Evolutionary conservation across 1,140 invertebrate species (phyloP), one percentile per base, ranked within the genome.

Genomic region (Zaprionus ornatus): DNA sequence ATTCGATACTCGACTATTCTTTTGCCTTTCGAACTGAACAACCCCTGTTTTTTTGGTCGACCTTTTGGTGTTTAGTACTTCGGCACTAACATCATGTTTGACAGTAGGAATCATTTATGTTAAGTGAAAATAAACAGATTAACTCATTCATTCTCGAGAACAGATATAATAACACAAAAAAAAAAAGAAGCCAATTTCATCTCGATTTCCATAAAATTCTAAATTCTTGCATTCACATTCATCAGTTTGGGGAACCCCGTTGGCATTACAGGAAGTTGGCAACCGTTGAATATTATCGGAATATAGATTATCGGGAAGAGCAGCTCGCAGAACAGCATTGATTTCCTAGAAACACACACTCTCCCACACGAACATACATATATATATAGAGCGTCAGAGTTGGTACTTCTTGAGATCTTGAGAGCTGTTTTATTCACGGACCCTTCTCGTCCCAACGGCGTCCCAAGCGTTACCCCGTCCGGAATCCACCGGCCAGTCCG

Each of bases 101-200:
- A 19, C 45, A 50, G 17, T 23, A 5, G 10, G 1, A 10, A 21
- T 50, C 2, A 50, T 23, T 50, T 50, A 19, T 10, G 29, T 32
- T 32, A 50, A 17, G n/a, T 45, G 40, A 17, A 45, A 45, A 7
- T 17, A 45, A 57, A n/a, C 37, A 37, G 25, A 61, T 23, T 29
- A 65, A 64, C 45, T 42, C 40, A 45, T 75, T 74, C 72, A 74
- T 70, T 78, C 19, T 35, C 23, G 32, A 60, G 48, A 77, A 74
- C 21, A 52, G 5, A 42, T 19, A 37, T 32, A 57, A 17, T 21
- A 15, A 15, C 23, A 32, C n/a, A 69, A 61, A 35, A 52, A 69
- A 29, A 32, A 19, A 59, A 50, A 52, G 13, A 60, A 42, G 40
- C 13, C 21, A 40, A 62, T 21, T 63, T 70, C 15, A 35, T 63